Percentiles rank a stretch among this genome's conserved stretches.
phyloP scores from a whole-genome alignment of 2,888 invertebrate genomes.

The Merodon equestris region DNA sequence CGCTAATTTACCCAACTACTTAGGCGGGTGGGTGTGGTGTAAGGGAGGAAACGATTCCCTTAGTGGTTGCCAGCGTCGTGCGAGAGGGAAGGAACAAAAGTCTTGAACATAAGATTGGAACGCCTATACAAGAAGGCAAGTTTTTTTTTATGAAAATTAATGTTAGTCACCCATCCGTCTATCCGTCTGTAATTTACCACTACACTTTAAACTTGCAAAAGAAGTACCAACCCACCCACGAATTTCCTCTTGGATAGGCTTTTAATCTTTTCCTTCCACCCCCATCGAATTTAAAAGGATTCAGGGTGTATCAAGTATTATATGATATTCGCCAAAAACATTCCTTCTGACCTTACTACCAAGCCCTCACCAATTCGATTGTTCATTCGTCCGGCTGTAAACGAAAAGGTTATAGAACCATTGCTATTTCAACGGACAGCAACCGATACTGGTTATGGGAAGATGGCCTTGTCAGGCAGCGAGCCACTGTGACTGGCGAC shows the following conservation, averaged over 20 bases:
- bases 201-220: constrained; percentile 15
- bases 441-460: constrained; percentile 27
- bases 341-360: constrained; percentile 56
- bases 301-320: constrained; percentile 31
- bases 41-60: constrained; percentile 1
- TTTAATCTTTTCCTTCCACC: constrained; percentile 36
- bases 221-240: constrained; percentile 59
- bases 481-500: constrained; percentile 65
- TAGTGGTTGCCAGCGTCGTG: constrained; percentile 11
- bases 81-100: constrained; percentile 18
- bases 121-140: too few species aligned
- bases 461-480: not conserved
- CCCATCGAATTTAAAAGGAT: constrained; percentile 32
- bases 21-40: constrained; percentile 46
- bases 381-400: not conserved
- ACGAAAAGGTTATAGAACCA: constrained; percentile 19
- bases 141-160: too few species aligned
- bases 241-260: constrained; percentile 53
- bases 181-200: not conserved
- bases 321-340: constrained; percentile 37
- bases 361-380: constrained; percentile 37
- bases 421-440: constrained; percentile 26
- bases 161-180: not conserved
- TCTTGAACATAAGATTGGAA: too few species aligned
- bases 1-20: too few species aligned